Conservation (phyloP, 2,113 vertebrate species). For the Gambusia affinis region DNA sequence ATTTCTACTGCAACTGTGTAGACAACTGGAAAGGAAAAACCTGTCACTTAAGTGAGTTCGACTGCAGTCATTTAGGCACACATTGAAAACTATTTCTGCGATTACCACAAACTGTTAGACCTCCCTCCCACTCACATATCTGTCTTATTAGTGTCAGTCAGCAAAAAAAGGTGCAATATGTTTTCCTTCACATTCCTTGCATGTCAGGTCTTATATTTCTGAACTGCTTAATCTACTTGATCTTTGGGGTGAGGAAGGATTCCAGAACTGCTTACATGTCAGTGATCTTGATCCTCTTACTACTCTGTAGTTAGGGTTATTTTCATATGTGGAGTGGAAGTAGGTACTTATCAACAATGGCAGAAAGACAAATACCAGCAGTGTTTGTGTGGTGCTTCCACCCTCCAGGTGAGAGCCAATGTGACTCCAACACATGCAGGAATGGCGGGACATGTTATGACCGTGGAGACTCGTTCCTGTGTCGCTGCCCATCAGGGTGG, state of each 20-base stretch:
- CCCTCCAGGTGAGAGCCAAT: constrained; percentile 89
- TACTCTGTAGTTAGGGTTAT: background rate
- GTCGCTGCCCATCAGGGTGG: constrained; percentile 89
- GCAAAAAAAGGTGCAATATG: background rate
- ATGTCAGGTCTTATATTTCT: constrained; percentile 30
- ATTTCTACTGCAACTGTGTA: constrained; percentile 91
- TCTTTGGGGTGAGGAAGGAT: background rate
- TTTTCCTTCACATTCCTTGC: constrained; percentile 4
- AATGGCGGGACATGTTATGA: constrained; percentile 94
- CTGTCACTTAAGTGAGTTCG: constrained; percentile 86
- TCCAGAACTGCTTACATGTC: constrained; percentile 5
- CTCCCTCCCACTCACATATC: background rate
- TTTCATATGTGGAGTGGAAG: background rate
- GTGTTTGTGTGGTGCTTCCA: constrained; percentile 10
- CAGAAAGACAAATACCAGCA: constrained; percentile 5
- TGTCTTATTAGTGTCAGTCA: background rate
- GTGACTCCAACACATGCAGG: constrained; percentile 90
- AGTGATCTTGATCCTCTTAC: constrained; percentile 16
- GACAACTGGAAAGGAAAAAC: constrained; percentile 96
- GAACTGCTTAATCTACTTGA: constrained; percentile 9
- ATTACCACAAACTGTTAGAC: too few species aligned
- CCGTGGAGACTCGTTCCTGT: constrained; percentile 89
- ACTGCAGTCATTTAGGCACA: background rate
- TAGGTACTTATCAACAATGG: background rate
- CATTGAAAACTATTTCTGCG: too few species aligned